Conservation (phyloP, 2,113 vertebrate genomes). For the Phalacrocorax aristotelis region DNA sequence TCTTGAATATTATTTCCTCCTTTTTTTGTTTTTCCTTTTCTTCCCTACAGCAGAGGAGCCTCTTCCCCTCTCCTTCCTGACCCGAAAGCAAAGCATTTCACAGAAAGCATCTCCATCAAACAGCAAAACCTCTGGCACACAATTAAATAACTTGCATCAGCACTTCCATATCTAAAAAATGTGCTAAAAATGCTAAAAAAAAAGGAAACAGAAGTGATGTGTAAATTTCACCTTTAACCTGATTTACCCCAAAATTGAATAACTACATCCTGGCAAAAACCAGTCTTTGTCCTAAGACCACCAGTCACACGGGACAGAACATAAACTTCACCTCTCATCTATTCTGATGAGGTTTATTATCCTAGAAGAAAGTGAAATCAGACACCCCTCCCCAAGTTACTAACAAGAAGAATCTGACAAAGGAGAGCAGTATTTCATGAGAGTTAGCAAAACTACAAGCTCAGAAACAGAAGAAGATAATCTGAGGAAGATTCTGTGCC, state of each 20-base stretch:
- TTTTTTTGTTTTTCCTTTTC: neutral
- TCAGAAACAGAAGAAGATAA: neutral
- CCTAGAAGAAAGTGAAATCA: slow-evolving; percentile 1
- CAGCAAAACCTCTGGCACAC: neutral
- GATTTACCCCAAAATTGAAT: neutral
- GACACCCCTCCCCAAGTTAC: neutral
- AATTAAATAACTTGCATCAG: neutral
- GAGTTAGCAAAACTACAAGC: neutral
- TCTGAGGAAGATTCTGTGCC: neutral
- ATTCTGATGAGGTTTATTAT: neutral
- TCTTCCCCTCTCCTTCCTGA: neutral
- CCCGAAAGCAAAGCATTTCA: neutral
- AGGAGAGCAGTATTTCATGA: neutral
- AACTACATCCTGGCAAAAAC: slow-evolving; percentile 39
- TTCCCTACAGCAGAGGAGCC: neutral
- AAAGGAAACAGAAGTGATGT: slow-evolving; percentile 36
- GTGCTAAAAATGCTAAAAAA: neutral
- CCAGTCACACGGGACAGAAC: neutral
- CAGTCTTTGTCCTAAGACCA: neutral
- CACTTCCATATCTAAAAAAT: slow-evolving; percentile 8
- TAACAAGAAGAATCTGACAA: neutral
- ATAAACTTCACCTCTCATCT: neutral
- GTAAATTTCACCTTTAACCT: slow-evolving; percentile 7
- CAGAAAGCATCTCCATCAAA: neutral
- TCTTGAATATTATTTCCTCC: neutral